Conservation (phyloP, 2,888 invertebrate genomes). For the Drosophila engyochracea region DNA sequence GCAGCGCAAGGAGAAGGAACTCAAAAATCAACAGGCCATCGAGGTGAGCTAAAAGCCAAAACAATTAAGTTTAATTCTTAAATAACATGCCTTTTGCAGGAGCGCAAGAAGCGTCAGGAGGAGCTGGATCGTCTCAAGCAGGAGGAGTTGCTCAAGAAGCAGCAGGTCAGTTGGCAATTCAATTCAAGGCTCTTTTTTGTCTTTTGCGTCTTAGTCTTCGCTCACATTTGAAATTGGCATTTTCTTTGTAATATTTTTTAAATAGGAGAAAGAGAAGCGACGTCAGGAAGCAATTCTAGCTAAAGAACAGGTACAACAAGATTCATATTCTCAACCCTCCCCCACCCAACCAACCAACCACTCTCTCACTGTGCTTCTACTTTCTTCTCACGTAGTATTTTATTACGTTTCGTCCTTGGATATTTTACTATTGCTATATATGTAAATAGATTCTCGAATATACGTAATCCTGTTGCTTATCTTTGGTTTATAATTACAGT, state of each 20-base stretch:
- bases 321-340: not conserved
- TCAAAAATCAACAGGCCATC: constrained; percentile 93
- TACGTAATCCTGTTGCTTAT: not conserved
- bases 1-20: constrained; percentile 92
- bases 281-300: constrained; percentile 94
- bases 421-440: not conserved
- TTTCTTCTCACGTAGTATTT: not conserved
- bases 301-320: constrained; percentile 93
- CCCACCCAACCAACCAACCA: not conserved
- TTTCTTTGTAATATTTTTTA: constrained; percentile 77
- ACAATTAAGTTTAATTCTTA: not conserved
- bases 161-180: constrained; percentile 88
- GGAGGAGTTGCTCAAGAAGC: constrained; percentile 93
- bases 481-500: not conserved
- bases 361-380: constrained; percentile 5
- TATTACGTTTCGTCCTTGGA: not conserved
- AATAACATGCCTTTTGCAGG: constrained; percentile 86
- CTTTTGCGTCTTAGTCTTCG: constrained; percentile 18
- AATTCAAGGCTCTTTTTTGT: not conserved
- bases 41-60: constrained; percentile 88
- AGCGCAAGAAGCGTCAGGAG: constrained; percentile 94
- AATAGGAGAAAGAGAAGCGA: constrained; percentile 95
- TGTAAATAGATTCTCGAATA: not conserved
- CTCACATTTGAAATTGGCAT: constrained; percentile 50
- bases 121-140: constrained; percentile 93